phyloP scores from a whole-genome alignment of 2,888 invertebrate species.

The Leptarthrus brevirostris region DNA sequence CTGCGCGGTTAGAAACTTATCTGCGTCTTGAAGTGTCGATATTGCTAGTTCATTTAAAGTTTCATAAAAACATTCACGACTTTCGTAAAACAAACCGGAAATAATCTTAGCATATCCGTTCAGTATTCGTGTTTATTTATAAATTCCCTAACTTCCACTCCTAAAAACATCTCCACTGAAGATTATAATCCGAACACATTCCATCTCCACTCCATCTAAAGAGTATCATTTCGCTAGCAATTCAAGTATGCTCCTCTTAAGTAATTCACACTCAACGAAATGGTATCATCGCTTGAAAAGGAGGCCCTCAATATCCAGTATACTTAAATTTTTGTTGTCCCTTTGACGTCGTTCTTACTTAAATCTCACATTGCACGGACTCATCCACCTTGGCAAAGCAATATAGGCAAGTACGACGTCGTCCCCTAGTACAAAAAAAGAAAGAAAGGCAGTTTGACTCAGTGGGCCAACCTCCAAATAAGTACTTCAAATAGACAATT shows the following conservation, averaged over 20 bases:
- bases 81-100: too few species aligned
- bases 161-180: background rate
- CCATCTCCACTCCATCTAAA: background rate
- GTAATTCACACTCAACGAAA: background rate
- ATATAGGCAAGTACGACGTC: too few species aligned
- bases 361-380: background rate
- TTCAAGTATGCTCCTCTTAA: background rate
- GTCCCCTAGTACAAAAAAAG: too few species aligned
- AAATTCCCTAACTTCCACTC: too few species aligned
- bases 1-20: too few species aligned
- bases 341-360: conserved; percentile 1
- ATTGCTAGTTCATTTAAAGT: too few species aligned
- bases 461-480: conserved; percentile 33
- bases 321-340: conserved; percentile 15
- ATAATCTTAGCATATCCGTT: too few species aligned
- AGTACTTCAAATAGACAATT: conserved; percentile 49
- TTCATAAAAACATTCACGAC: too few species aligned
- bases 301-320: background rate
- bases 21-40: too few species aligned
- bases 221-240: conserved; percentile 14
- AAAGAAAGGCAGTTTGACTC: background rate
- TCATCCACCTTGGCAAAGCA: conserved; percentile 12
- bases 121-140: too few species aligned
- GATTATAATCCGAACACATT: background rate
- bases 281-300: background rate